Base-by-base conservation (phyloP, 2,797 vertebrate species). In the Odontamblyopus rebecca region DNA sequence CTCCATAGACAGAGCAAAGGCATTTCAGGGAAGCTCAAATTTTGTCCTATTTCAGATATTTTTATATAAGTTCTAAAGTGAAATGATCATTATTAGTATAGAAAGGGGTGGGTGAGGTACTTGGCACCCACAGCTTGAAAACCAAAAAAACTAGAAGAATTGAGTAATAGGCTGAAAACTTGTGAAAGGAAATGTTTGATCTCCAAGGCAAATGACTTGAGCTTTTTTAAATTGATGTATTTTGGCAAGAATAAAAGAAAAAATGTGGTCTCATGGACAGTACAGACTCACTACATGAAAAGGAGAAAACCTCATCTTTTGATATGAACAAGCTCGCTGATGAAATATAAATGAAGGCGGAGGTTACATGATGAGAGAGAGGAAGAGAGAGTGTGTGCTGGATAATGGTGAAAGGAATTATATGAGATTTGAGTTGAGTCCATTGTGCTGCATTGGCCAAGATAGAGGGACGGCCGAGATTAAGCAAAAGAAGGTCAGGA, bases 281-380 rank as follows among this genome's bases (percentile, higher is more conserved):
- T 41, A 41, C 8, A 23, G 56, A 27, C 12, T 48, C 44, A 48
- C 13, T 48, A 48, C 57, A 60, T 30, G 57, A 68, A n/a, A 6
- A 7, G 41, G n/a, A 12, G 57, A 60, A 71, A 65, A 44, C 68
- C 60, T 65, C 66, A 60, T 59, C 26, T 44, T 59, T 44, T 59
- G 38, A 56, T 62, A 50, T 61, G 27, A 12, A 48, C 70, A 69
- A 12, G 66, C 23, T 68, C 15, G 26, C 44, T 63, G 64, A 79
- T 85, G 35, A 85, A 81, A 82, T 78, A 80, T 82, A 61, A 13
- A 86, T 82, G 73, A 68, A 71, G 60, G 26, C 67, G 60, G 73
- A 38, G 67, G 44, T 70, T 72, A 66, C 68, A 74, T 77, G 71
- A 11, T 74, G 35, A 27, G 41, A 41, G 41, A 41, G 41, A 41